Conservation (phyloP, 2,888 invertebrate genomes). For the Rhyacophila evoluta region DNA sequence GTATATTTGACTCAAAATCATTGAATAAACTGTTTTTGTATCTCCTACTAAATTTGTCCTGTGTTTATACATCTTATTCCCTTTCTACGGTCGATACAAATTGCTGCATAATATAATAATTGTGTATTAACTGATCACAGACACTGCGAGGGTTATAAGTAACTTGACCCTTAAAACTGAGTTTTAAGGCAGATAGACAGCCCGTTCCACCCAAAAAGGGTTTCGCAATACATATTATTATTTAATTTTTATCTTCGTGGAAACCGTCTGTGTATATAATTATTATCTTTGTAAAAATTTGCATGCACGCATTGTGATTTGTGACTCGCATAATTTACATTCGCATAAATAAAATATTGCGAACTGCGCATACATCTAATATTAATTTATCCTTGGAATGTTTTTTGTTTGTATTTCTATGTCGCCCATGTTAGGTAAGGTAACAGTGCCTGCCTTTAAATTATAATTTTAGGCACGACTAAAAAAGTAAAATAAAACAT, state of each 20-base stretch:
- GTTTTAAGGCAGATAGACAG: background rate
- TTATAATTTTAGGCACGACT: background rate
- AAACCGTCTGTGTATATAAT: conserved; percentile 14
- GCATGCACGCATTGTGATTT: conserved; percentile 17
- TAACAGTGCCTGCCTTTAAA: background rate
- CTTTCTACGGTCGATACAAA: too few relatives aligned
- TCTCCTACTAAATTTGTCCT: too few relatives aligned
- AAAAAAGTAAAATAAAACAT: too few relatives aligned
- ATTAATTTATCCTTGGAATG: background rate
- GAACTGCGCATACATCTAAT: conserved; percentile 1
- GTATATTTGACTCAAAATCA: too few relatives aligned
- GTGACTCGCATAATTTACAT: background rate
- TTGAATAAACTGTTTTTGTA: too few relatives aligned
- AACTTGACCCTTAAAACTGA: background rate
- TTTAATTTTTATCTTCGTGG: background rate
- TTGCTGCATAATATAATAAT: too few relatives aligned
- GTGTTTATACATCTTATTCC: too few relatives aligned
- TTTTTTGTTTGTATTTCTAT: conserved; percentile 6
- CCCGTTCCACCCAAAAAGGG: conserved; percentile 17
- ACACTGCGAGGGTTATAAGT: background rate
- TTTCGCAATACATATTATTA: conserved; percentile 19
- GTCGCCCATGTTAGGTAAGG: background rate
- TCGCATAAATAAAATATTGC: background rate
- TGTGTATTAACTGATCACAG: too few relatives aligned
- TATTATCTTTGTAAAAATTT: conserved; percentile 22